These are phyloP conservation scores for Meteorus sp. DNA, from an alignment of 1,140 invertebrate species.

Conservation along the genomic window DNA sequence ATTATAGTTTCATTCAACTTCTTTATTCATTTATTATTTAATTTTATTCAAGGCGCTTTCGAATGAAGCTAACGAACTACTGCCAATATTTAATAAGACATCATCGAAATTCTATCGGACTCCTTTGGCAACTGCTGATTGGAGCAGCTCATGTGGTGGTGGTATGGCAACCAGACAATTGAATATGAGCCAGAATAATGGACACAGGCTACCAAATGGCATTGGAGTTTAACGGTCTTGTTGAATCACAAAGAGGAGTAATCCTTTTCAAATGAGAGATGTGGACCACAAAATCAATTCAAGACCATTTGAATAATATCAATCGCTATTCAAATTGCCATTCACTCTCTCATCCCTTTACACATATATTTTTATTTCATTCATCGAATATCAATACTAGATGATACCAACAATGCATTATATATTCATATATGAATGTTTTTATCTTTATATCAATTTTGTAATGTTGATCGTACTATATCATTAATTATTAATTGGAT, in stretches of 20 bases:
- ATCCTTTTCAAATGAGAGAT: constrained; percentile 41
- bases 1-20: neutral
- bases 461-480: neutral
- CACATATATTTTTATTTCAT: too few relatives aligned
- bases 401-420: neutral
- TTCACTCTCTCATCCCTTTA: too few relatives aligned
- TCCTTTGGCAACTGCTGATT: constrained; percentile 81
- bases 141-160: constrained; percentile 68
- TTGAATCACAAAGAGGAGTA: too few relatives aligned
- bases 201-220: constrained; percentile 46
- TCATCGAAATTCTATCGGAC: constrained; percentile 87
- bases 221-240: too few relatives aligned
- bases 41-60: constrained; percentile 74
- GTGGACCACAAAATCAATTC: neutral
- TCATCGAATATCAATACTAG: too few relatives aligned
- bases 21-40: constrained; percentile 16
- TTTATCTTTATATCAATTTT: constrained; percentile 11
- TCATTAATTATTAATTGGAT: neutral
- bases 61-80: constrained; percentile 92
- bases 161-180: constrained; percentile 53
- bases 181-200: constrained; percentile 45
- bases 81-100: constrained; percentile 96
- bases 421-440: constrained; percentile 5
- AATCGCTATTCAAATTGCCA: too few relatives aligned
- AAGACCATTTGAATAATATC: neutral